Percentiles rank a stretch among this genome's conserved stretches.
These are phyloP conservation scores for Diplodus sargus DNA, from an alignment of 2,797 vertebrate genomes.

Conservation along the genomic window DNA sequence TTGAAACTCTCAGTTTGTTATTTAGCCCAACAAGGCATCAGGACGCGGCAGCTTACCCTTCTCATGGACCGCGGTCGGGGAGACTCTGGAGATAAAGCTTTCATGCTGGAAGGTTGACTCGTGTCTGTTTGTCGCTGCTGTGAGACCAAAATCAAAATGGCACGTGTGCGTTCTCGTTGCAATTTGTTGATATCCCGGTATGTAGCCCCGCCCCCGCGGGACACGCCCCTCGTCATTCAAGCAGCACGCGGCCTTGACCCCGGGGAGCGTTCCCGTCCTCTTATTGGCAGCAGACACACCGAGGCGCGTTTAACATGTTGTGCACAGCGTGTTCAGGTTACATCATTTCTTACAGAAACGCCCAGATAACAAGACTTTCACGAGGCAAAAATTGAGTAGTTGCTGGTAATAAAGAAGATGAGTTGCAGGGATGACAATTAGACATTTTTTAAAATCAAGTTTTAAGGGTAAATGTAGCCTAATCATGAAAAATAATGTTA, in stretches of 20 bases:
- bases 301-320: too few relatives aligned
- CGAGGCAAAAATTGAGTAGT: background rate
- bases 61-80: constrained; percentile 8
- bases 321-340: too few relatives aligned
- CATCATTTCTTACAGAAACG: background rate
- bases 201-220: constrained; percentile 27
- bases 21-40: rapidly evolving
- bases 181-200: constrained; percentile 3
- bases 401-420: background rate
- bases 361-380: background rate
- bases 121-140: too few relatives aligned
- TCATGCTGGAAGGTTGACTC: constrained; percentile 41
- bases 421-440: rapidly evolving
- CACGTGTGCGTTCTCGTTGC: background rate
- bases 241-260: constrained; percentile 21
- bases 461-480: background rate
- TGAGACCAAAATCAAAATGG: background rate
- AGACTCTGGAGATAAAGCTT: constrained; percentile 39
- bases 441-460: too few relatives aligned
- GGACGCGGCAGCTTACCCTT: constrained; percentile 40
- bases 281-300: background rate
- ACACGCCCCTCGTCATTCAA: constrained; percentile 30
- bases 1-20: rapidly evolving
- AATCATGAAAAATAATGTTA: background rate
- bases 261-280: background rate